Conservation (phyloP, 1,140 invertebrate species). For the Epicauta chinensis region DNA sequence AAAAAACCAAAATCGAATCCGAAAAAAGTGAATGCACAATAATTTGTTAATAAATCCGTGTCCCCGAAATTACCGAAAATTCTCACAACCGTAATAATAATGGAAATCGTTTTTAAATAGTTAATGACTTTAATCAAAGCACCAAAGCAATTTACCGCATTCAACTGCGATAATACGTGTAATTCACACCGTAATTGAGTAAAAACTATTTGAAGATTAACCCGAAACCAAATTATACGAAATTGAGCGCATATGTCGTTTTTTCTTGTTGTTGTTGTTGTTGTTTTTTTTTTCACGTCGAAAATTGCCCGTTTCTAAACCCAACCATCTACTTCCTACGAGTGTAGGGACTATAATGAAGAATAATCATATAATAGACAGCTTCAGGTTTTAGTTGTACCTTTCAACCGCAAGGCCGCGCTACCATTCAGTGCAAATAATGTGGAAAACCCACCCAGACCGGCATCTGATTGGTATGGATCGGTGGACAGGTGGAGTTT, state of each 20-base stretch:
- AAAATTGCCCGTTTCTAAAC: constrained; percentile 41
- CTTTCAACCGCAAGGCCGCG: constrained; percentile 35
- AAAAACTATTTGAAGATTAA: constrained; percentile 40
- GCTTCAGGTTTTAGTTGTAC: constrained; percentile 34
- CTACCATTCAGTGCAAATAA: constrained; percentile 32
- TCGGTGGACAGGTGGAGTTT: constrained; percentile 4
- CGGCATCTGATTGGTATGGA: constrained; percentile 11
- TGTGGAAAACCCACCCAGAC: constrained; percentile 15
- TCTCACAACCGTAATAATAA: neutral
- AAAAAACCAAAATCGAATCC: too few species aligned
- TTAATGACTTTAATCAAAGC: constrained; percentile 32
- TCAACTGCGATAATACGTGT: constrained; percentile 40
- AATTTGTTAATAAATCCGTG: too few species aligned
- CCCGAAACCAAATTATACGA: constrained; percentile 42
- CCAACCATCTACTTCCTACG: constrained; percentile 45
- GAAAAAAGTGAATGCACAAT: too few species aligned
- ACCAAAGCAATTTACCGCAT: constrained; percentile 28
- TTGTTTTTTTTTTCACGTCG: constrained; percentile 35
- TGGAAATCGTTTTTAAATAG: constrained; percentile 8
- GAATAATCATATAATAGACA: constrained; percentile 45
- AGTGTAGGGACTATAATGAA: constrained; percentile 45
- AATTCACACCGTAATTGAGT: constrained; percentile 43
- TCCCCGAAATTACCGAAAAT: too few species aligned
- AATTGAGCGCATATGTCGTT: constrained; percentile 40
- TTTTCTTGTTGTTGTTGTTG: too few species aligned